A percentile compares a stretch with the other conserved stretches of the same genome.
These are phyloP conservation scores for Trachelus stipa DNA, from an alignment of 2,888 invertebrate genomes.

Conservation along the genomic window DNA sequence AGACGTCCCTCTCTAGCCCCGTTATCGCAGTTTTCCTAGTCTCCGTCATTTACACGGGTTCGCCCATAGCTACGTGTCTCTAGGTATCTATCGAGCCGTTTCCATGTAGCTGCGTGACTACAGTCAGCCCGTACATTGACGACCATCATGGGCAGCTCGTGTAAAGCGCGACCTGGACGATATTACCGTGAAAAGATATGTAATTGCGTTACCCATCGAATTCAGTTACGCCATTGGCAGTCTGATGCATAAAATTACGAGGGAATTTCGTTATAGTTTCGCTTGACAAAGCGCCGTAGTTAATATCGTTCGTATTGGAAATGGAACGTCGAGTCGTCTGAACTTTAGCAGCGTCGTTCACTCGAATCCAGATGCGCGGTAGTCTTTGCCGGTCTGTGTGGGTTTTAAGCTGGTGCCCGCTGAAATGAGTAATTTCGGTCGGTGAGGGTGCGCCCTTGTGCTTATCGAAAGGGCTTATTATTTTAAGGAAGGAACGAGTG, in stretches of 20 bases:
- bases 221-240: conserved; percentile 65
- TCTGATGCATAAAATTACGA: conserved; percentile 67
- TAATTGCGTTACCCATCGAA: conserved; percentile 67
- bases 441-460: not conserved
- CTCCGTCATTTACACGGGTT: conserved; percentile 2
- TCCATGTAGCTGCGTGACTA: conserved; percentile 2
- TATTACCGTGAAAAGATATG: conserved; percentile 61
- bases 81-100: conserved; percentile 18
- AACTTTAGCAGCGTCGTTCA: no score
- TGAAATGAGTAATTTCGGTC: no score
- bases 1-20: conserved; percentile 8
- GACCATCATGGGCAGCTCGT: conserved; percentile 8
- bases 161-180: conserved; percentile 27
- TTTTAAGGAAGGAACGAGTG: conserved; percentile 33
- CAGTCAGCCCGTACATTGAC: not conserved
- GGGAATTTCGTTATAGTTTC: conserved; percentile 65
- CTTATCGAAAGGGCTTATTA: conserved; percentile 34
- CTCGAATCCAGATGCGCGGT: no score
- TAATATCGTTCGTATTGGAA: conserved; percentile 51
- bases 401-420: no score
- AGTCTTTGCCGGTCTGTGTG: no score
- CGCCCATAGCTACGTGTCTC: not conserved
- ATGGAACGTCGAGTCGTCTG: not conserved
- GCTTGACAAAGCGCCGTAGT: conserved; percentile 65
- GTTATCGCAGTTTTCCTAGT: conserved; percentile 21